Percentiles rank a stretch among this genome's conserved stretches.
Conservation (phyloP, 2,113 vertebrate species). For the Malurus melanocephalus region DNA sequence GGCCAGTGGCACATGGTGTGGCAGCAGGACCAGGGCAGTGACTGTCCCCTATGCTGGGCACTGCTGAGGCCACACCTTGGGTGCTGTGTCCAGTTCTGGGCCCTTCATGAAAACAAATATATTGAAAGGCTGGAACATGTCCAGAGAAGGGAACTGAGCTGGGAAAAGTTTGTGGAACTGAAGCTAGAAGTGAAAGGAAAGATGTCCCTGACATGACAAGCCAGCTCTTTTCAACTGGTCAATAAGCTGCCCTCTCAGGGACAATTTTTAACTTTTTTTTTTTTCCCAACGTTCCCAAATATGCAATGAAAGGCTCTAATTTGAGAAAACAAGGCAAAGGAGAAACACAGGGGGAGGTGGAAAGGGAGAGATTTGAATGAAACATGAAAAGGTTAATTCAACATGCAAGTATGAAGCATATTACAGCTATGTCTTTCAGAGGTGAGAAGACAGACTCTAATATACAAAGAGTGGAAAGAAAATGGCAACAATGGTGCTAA, state of each 20-base stretch:
- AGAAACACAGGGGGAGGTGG: neutral
- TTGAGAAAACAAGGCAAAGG: neutral
- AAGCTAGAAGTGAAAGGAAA: neutral
- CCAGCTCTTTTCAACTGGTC: neutral
- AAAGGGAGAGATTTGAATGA: neutral
- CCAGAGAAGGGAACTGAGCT: accelerated
- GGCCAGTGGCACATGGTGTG: accelerated
- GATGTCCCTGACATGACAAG: neutral
- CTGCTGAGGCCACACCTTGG: neutral
- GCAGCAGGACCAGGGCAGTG: neutral
- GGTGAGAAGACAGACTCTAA: neutral
- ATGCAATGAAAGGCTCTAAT: neutral
- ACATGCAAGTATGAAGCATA: neutral
- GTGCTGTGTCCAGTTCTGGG: accelerated
- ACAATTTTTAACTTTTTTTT: neutral
- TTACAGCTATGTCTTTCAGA: neutral
- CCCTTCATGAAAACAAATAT: neutral
- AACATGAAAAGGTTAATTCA: neutral
- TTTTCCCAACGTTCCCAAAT: neutral
- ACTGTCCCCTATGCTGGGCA: neutral
- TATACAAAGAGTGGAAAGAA: neutral
- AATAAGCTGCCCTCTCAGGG: neutral
- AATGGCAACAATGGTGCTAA: neutral
- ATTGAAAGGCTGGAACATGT: neutral
- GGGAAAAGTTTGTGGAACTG: neutral